Evolutionary conservation across 2,113 vertebrate genomes (phyloP), one percentile per base, ranked within the genome.

Genomic region (Periophthalmodon schlosseri): DNA sequence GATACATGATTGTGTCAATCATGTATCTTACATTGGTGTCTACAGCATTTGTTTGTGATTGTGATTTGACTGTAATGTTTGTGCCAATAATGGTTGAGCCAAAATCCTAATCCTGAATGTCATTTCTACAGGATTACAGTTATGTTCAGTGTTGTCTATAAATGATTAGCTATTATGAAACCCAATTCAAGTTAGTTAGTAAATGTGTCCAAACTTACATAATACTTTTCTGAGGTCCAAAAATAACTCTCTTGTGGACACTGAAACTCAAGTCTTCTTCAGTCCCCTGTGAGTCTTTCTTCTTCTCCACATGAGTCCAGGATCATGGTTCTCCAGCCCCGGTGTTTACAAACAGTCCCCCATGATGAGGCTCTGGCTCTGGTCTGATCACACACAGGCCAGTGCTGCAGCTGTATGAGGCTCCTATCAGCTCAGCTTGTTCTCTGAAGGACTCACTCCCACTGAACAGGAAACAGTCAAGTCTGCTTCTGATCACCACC

Each of bases 351-450:
- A 13, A 60, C 57, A 60, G 57, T 60, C 12, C 0, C 57, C 13
- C 57, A 28, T 81, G 84, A 81, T 80, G 89, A 87, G 77, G 76
- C 23, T 65, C 80, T 87, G 86, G 85, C 84, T 78, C 54, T 70
- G 54, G 44, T 18, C 23, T 69, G 16, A 21, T 69, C 83, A 65
- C 70, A 36, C 61, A 73, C 49, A 13, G 78, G 64, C 74, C 74
- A 67, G 83, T 60, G 11, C 10, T 28, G 23, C 86, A 88, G 86
- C 87, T 90, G 88, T 60, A 66, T 81, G 72, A 83, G 89, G 87
- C 44, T 21, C 88, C 77, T 77, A 83, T 87, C 82, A 64, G 66
- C 49, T 76, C 60, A 3, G 23, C 73, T 76, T 72, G 81, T 71
- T 80, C 70, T 56, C 36, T 52, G 12, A 11, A 73, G 64, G 65